Percentiles rank a stretch among this genome's conserved stretches.
phyloP scores from a whole-genome alignment of 2,113 vertebrate genomes.

The Ceyx cyanopectus region DNA sequence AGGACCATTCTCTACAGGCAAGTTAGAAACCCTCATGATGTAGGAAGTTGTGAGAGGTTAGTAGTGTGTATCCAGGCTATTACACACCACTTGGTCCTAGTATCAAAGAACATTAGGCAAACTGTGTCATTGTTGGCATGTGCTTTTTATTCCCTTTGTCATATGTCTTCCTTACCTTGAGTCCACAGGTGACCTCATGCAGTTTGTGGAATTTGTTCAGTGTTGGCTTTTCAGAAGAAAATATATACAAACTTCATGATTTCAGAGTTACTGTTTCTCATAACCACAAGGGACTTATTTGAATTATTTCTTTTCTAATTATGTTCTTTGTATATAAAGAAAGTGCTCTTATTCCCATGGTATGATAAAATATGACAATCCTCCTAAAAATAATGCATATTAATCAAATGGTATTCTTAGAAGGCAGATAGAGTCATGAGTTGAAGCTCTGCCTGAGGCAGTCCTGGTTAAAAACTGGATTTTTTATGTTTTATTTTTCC shows the following conservation, averaged over 20 bases:
- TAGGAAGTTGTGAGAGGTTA: not conserved
- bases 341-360: not conserved
- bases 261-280: not conserved
- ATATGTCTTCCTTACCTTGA: not conserved
- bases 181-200: not conserved
- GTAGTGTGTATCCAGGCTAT: not conserved
- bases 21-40: not conserved
- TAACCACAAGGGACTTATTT: not conserved
- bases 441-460: not conserved
- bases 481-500: not conserved
- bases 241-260: not conserved
- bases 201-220: not conserved
- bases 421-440: not conserved
- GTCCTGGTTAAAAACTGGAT: not conserved
- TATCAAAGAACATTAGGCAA: not conserved
- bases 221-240: not conserved
- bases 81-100: not conserved
- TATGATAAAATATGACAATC: not conserved
- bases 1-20: not conserved
- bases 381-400: not conserved
- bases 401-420: not conserved
- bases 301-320: not conserved
- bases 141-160: not conserved
- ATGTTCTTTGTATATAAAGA: not conserved
- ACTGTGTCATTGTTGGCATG: not conserved